phyloP scores from a whole-genome alignment of 2,888 invertebrate species.

The Yponomeuta sedellus region DNA sequence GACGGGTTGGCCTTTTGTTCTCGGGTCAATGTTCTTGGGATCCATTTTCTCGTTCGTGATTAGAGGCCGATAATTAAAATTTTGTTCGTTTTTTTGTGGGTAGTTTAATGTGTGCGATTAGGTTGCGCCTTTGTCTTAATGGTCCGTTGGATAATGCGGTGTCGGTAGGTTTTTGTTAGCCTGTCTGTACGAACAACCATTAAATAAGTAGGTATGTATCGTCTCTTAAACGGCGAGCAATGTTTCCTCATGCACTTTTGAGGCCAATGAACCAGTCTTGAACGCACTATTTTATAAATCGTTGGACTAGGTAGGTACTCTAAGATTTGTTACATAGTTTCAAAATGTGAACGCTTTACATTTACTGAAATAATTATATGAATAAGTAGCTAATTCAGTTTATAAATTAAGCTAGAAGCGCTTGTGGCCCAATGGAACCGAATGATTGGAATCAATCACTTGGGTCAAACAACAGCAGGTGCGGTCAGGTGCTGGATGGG shows the following conservation, averaged over 20 bases:
- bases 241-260: not conserved
- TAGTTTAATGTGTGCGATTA: slow-evolving; percentile 8
- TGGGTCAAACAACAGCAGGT: too few species aligned
- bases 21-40: slow-evolving; percentile 42
- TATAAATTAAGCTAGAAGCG: too few species aligned
- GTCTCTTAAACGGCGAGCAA: not conserved
- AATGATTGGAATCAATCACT: too few species aligned
- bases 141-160: slow-evolving; percentile 23
- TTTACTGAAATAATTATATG: too few species aligned
- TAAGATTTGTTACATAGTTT: too few species aligned
- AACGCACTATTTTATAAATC: too few species aligned
- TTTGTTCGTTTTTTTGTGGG: slow-evolving; percentile 29
- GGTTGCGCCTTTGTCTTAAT: slow-evolving; percentile 26
- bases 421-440: too few species aligned
- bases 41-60: slow-evolving; percentile 30
- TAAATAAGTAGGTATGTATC: not conserved
- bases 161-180: not conserved
- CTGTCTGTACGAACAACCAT: not conserved
- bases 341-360: too few species aligned
- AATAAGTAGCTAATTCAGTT: too few species aligned
- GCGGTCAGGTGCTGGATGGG: too few species aligned
- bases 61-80: slow-evolving; percentile 47
- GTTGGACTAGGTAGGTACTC: too few species aligned
- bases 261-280: too few species aligned
- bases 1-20: slow-evolving; percentile 56